phyloP scores from a whole-genome alignment of 2,797 vertebrate species.

The Macropus fuliginosus region DNA sequence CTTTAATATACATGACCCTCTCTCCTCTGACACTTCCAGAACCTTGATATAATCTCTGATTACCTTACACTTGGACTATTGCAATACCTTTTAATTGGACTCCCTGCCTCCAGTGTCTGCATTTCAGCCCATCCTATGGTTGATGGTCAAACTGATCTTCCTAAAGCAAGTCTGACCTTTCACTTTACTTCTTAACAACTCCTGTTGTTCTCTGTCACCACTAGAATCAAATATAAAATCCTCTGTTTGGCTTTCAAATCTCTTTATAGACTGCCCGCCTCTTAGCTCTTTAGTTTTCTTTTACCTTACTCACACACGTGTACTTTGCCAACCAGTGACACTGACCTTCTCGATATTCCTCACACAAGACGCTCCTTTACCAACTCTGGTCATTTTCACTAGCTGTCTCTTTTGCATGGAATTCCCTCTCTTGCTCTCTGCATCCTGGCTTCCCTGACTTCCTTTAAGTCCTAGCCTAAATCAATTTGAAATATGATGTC shows the following conservation, averaged over 20 bases:
- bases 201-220: not conserved
- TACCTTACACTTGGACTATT: not conserved
- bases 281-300: not conserved
- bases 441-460: not conserved
- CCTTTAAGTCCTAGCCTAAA: not conserved
- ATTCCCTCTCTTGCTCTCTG: not conserved
- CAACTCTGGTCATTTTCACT: not conserved
- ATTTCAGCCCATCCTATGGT: not conserved
- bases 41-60: not conserved
- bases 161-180: not conserved
- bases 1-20: not conserved
- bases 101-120: not conserved
- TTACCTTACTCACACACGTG: not conserved
- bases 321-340: not conserved
- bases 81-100: not conserved
- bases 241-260: not conserved
- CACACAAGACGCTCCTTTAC: not conserved
- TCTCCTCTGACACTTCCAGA: not conserved
- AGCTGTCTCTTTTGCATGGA: not conserved
- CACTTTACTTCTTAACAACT: not conserved
- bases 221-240: not conserved
- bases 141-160: not conserved
- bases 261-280: not conserved
- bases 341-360: not conserved
- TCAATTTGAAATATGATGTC: no score